These are phyloP conservation scores for Podargus strigoides DNA, from an alignment of 2,797 vertebrate species.

Conservation along the genomic window DNA sequence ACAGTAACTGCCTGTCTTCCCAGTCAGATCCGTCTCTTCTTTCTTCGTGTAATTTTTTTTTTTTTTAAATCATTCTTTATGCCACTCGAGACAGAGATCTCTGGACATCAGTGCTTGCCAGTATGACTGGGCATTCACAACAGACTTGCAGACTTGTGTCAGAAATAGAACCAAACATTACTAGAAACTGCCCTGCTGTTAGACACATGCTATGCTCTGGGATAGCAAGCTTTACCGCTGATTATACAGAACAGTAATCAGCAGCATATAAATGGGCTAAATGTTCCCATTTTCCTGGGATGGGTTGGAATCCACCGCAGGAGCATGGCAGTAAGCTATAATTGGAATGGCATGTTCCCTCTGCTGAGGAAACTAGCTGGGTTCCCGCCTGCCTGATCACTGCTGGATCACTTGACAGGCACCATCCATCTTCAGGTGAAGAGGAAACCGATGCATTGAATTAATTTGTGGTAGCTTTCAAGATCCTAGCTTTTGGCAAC, in stretches of 20 bases:
- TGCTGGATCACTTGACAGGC: not conserved
- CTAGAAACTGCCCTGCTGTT: conserved; percentile 10
- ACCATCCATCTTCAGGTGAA: conserved; percentile 16
- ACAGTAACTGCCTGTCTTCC: not conserved
- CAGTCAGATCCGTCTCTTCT: not conserved
- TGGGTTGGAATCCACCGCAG: not conserved
- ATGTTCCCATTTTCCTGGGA: conserved; percentile 17
- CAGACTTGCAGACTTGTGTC: not conserved
- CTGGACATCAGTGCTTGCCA: not conserved
- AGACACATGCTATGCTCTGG: conserved; percentile 18
- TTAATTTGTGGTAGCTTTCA: not conserved
- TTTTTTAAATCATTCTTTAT: not conserved
- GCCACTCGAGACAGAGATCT: not conserved
- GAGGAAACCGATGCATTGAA: not conserved
- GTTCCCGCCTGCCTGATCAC: not conserved
- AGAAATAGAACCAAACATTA: not conserved
- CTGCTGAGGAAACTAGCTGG: not conserved
- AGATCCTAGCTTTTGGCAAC: not conserved
- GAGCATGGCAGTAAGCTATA: not conserved
- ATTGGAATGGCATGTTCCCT: not conserved
- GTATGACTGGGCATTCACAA: not conserved
- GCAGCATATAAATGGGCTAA: conserved; percentile 28
- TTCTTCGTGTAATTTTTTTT: not conserved
- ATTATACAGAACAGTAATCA: conserved; percentile 20
- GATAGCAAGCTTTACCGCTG: not conserved